These are phyloP conservation scores for Gari tellinella DNA, from an alignment of 2,888 invertebrate species.

Conservation along the genomic window DNA sequence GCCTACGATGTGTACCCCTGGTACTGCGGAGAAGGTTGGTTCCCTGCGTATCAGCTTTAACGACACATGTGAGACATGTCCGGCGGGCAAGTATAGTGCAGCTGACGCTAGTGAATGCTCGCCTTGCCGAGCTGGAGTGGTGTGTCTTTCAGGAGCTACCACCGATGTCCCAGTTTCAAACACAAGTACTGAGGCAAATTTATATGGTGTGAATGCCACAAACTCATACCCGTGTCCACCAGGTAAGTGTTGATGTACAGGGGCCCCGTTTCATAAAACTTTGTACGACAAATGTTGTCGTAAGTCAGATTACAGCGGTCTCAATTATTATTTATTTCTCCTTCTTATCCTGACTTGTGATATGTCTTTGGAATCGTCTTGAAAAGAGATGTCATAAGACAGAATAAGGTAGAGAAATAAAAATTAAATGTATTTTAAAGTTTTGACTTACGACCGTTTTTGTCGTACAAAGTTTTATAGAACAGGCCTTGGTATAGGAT, in stretches of 20 bases:
- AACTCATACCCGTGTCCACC: conserved; percentile 80
- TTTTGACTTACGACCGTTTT: too few species aligned
- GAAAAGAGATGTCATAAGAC: too few species aligned
- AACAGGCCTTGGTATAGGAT: too few species aligned
- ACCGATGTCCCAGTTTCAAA: conserved; percentile 80
- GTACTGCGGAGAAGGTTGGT: conserved; percentile 80
- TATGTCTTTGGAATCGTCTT: too few species aligned
- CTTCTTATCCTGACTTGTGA: too few species aligned
- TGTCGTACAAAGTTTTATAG: too few species aligned
- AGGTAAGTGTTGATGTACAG: conserved; percentile 63
- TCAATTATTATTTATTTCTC: too few species aligned
- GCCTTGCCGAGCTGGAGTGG: conserved; percentile 81
- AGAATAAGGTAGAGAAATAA: too few species aligned
- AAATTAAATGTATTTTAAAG: too few species aligned
- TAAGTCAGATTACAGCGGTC: too few species aligned
- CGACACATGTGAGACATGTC: conserved; percentile 82
- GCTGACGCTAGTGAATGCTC: conserved; percentile 74
- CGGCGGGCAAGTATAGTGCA: conserved; percentile 80
- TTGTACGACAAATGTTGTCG: too few species aligned
- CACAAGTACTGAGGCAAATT: conserved; percentile 61
- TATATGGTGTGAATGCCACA: conserved; percentile 75
- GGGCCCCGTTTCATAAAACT: too few species aligned
- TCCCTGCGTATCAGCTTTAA: conserved; percentile 73
- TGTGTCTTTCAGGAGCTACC: conserved; percentile 77
- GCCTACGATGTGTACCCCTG: conserved; percentile 80